Base-by-base conservation (phyloP, 2,797 vertebrate species). In the Sardinella longiceps region DNA sequence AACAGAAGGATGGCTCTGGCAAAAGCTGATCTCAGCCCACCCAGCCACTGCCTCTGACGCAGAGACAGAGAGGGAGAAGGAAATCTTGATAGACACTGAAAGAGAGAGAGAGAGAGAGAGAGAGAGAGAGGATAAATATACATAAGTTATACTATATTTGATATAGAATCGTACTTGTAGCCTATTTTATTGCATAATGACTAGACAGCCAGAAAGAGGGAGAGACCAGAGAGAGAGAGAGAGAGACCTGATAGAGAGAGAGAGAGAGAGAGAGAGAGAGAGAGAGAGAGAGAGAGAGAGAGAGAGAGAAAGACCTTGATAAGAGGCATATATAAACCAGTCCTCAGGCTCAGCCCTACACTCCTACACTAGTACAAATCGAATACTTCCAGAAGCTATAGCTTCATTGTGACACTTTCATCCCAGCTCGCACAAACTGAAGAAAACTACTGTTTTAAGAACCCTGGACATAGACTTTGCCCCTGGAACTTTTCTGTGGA, bases 21-120 rank as follows among this genome's bases (percentile, higher is more conserved):
- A 80, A 60, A 63, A 74, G 81, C 82, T 80, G 66, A 53, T 51
- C 81, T 86, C 50, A 84, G 89, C 88, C 86, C 83, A 89, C 90
- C 94, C 94, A 94, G 90, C 91, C 91, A 93, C 90, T 88, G 86
- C 88, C 66, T 77, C 70, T 43, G 37, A 77, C 15, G 88, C 37
- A 43, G 37, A 9, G 84, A 87, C 82, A 90, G 86, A 83, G 20
- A 48, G 39, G 14, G 20, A 9, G 23, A 9, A 77, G 46, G 77
- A 30, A 18, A 83, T 23, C 18, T 46, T 12, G 25, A 63, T 11
- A 70, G 37, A 74, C 48, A 33, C 39, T 12, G 18, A 77, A 45
- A 60, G 20, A 10, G 25, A 20, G 48, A 70, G 14, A 39, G 58
- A 81, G 80, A 51, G 56, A 37, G 70, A 23, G 10, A 77, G 70